Evolutionary conservation across 2,797 vertebrate genomes (phyloP).

Genomic region (Xenentodon cancila): DNA sequence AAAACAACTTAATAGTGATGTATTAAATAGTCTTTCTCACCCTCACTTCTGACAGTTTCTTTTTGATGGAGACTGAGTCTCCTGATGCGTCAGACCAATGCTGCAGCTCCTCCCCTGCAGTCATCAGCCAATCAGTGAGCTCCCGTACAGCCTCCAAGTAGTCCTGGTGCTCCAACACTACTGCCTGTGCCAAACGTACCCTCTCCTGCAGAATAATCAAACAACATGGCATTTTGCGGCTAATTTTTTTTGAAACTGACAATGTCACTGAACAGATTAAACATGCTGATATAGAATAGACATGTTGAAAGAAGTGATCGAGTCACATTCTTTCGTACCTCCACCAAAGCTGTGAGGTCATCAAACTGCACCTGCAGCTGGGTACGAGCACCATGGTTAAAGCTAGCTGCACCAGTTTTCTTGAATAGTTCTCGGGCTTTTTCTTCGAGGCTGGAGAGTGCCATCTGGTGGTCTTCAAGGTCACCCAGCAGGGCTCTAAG

Average conservation of each 20-base stretch:
- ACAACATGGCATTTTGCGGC: not conserved
- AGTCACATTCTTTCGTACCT: slow-evolving; percentile 77
- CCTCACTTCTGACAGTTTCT: slow-evolving; percentile 90
- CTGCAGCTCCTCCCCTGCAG: slow-evolving; percentile 94
- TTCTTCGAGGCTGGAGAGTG: slow-evolving; percentile 84
- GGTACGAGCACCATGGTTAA: slow-evolving; percentile 85
- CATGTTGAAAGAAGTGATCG: not conserved
- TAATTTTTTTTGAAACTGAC: not conserved
- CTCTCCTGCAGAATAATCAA: slow-evolving; percentile 82
- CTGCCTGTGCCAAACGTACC: slow-evolving; percentile 89
- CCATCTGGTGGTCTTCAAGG: slow-evolving; percentile 86
- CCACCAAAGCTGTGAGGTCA: slow-evolving; percentile 89
- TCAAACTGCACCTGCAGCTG: slow-evolving; percentile 90
- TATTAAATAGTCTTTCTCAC: slow-evolving; percentile 72
- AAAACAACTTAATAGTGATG: too few relatives aligned
- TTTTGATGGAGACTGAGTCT: slow-evolving; percentile 86
- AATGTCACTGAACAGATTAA: not conserved
- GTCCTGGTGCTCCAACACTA: slow-evolving; percentile 92
- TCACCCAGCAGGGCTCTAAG: slow-evolving; percentile 88
- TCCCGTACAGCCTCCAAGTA: slow-evolving; percentile 94
- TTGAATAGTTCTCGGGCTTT: slow-evolving; percentile 89
- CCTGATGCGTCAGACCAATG: slow-evolving; percentile 93
- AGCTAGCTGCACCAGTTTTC: slow-evolving; percentile 88
- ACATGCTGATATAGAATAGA: too few relatives aligned
- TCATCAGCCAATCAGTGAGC: slow-evolving; percentile 96